These are phyloP conservation scores for Lynx canadensis DNA, from an alignment of 2,113 vertebrate genomes.

Conservation along the genomic window DNA sequence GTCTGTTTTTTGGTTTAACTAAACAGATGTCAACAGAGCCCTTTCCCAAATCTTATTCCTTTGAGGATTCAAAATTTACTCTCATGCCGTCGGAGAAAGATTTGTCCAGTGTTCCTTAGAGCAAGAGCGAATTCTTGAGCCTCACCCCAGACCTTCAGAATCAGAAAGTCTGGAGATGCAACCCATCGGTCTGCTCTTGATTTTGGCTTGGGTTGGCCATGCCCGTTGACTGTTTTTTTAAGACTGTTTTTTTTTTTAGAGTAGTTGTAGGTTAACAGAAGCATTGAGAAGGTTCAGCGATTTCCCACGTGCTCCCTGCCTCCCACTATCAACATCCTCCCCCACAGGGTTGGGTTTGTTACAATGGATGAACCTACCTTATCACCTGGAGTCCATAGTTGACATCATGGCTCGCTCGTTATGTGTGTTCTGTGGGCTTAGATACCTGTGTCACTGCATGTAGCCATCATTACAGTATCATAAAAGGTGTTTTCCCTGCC, in stretches of 20 bases:
- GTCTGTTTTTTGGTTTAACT: neutral
- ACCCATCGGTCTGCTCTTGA: neutral
- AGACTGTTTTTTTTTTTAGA: neutral
- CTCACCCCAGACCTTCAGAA: neutral
- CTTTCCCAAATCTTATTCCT: constrained; percentile 32
- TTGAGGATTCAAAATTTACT: neutral
- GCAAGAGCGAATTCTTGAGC: neutral
- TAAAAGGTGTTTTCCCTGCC: neutral
- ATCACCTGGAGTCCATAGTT: neutral
- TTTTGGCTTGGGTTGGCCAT: neutral
- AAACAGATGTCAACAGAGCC: neutral
- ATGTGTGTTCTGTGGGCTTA: neutral
- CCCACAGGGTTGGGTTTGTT: neutral
- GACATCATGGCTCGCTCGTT: neutral
- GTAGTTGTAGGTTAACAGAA: neutral
- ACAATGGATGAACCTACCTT: too few species aligned
- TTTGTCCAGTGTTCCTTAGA: neutral
- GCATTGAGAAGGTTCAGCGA: neutral
- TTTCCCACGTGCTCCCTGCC: neutral
- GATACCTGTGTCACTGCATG: neutral
- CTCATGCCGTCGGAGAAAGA: neutral
- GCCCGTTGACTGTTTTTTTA: neutral
- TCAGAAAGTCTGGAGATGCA: neutral
- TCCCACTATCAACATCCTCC: neutral
- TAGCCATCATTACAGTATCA: neutral